Base-by-base conservation (phyloP, 1,140 invertebrate species). In the Eueides isabella region DNA sequence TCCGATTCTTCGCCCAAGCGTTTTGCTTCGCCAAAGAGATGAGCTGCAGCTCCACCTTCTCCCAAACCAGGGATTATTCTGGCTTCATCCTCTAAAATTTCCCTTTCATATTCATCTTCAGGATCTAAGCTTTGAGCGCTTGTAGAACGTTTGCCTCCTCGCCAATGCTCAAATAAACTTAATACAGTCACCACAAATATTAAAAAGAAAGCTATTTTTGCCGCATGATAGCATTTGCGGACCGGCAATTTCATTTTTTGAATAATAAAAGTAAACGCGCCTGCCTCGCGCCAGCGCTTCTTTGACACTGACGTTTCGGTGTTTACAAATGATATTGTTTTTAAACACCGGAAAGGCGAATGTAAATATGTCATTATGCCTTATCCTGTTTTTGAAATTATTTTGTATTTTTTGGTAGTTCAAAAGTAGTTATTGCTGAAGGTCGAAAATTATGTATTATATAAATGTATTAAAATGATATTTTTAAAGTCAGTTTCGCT, bases 41-140 rank as follows among this genome's bases (percentile, higher is more conserved):
- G 75, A 0, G 85, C 87, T 2, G 88, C 83, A 3, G 78, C 82
- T 30, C 91, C 91, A 2, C 88, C 88, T 72, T 91, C 89, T 4
- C 91, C 91, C 16, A 92, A 71, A 3, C 88, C 89, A 12, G 89
- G 87, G 4, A 92, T 84, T 12, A 92, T 87, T 14, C 82, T 64
- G 33, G 84, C 83, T 48, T 92, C 91, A 71, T 92, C 91, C 70
- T 87, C 87, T 12, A 85, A 68, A 55, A 92, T 88, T 73, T 87
- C 72, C 48, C 77, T 86, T 69, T 91, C 89, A 67, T 79, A 91
- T 16, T 85, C 81, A 6, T 83, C 82, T 62, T 89, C 84, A 3
- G 80, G 67, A 61, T 85, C 79, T 7, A 74, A 70, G 23, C 28
- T 70, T 30, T 81, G 75, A 5, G 88, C 91, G 55, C 69, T 66